Evolutionary conservation across 2,113 vertebrate genomes (phyloP), one percentile per base, ranked within the genome.

Genomic region (Nycticryphes semicollaris): DNA sequence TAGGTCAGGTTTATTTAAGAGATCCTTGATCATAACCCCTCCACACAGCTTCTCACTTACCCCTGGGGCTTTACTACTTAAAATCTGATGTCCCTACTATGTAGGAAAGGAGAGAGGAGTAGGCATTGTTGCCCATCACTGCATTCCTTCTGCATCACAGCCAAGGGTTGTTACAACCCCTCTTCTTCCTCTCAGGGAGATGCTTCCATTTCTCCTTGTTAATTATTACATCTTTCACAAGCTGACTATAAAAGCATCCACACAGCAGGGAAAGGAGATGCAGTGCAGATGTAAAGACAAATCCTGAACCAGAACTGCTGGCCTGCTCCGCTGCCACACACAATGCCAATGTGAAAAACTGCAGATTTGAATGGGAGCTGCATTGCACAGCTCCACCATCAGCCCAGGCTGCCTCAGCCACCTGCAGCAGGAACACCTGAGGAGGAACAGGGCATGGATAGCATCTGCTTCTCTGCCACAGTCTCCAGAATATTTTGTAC

Each of bases 1-100:
- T 22, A 90, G 62, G 70, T 56, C 62, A 74, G 60, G n/a, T 62
- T 75, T 91, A 76, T 88, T 94, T 74, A 84, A 41, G 67, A 83
- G 48, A 54, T 74, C 43, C 31, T 79, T 91, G 68, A 16, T 72
- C 27, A 14, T 39, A 93, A 66, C 15, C 79, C 76, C 37, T 45
- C 70, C 53, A 80, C 48, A 74, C 35, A 62, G 50, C 54, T 93
- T 92, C 69, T 74, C 76, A 62, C 63, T 92, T 66, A 89, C 25
- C 47, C 72, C 41, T 91, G 64, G 66, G 56, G 60, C 69, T 93
- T 88, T 72, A 63, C 31, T 78, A 59, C 37, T 67, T 91, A 81
- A 82, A 87, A 84, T 87, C 47, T 78, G 31, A 89, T 13, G 6
- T 78, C 23, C 30, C n/a, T 93, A 25, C 56, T 60, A 19, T 10